These are phyloP conservation scores for Chironomus striatipennis DNA, from an alignment of 1,140 invertebrate genomes.

Conservation along the genomic window DNA sequence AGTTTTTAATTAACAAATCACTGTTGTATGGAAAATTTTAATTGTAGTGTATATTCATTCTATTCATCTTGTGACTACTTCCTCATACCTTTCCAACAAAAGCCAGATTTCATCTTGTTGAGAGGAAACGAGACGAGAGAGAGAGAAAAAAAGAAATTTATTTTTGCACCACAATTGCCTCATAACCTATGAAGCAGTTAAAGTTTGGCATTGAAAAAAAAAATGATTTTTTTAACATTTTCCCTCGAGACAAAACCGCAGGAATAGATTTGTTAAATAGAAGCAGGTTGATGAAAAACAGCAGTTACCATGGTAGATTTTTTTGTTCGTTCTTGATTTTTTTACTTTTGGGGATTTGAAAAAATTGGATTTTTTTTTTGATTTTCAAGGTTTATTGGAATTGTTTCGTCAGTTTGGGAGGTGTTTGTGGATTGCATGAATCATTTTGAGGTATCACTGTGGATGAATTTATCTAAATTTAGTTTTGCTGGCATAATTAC, in stretches of 20 bases:
- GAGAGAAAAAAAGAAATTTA: background rate
- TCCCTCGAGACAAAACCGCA: background rate
- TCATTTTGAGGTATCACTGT: too few relatives aligned
- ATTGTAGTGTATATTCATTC: conserved; percentile 10
- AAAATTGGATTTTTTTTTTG: background rate
- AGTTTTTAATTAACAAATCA: conserved; percentile 24
- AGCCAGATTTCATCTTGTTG: background rate
- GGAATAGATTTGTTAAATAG: conserved; percentile 2
- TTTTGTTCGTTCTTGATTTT: background rate
- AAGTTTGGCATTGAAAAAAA: too few relatives aligned
- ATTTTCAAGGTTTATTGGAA: background rate
- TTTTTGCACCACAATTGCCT: background rate
- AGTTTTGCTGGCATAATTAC: too few relatives aligned
- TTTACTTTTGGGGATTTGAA: background rate
- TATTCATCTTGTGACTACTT: background rate
- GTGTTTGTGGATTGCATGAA: too few relatives aligned
- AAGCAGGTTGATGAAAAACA: background rate
- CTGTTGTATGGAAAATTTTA: conserved; percentile 5
- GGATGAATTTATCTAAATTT: too few relatives aligned
- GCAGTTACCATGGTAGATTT: background rate
- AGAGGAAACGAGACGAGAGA: background rate
- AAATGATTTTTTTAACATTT: too few relatives aligned
- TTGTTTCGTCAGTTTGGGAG: too few relatives aligned
- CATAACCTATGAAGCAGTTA: too few relatives aligned
- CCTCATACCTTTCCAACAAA: background rate